Base-by-base conservation (phyloP, 2,797 vertebrate species). In the Meriones psammophilus region DNA sequence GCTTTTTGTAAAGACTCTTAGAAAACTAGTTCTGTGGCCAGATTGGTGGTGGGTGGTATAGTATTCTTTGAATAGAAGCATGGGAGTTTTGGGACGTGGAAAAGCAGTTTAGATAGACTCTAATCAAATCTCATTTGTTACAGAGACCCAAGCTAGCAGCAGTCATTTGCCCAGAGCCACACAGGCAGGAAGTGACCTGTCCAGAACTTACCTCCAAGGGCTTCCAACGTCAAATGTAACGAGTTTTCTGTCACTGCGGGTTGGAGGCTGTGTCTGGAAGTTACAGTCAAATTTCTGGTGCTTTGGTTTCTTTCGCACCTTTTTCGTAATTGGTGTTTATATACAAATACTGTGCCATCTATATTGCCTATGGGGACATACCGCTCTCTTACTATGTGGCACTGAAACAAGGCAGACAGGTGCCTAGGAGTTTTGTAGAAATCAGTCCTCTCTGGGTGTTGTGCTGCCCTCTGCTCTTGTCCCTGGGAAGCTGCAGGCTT, bases 341-440 rank as follows among this genome's bases (percentile, higher is more conserved):
- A 95, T 88, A 68, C 89, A 78, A 96, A 92, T 73, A 58, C 22
- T 91, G 14, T 92, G 71, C 80, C 85, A 89, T 39, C 87, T 80
- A 74, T 60, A 15, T 88, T 95, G 56, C 68, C 89, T 93, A 2
- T 92, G 84, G 87, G 88, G 71, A 92, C 69, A 33, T 42, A 95
- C 76, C 93, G n/a, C n/a, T 54, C 4, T 91, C 88, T 94, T 87
- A 71, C 56, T 96, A 24, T 94, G 92, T 96, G 92, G 91, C 20
- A 54, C 0, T 91, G 86, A 93, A 96, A 94, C 79, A 91, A 84
- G n/a, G 83, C 93, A 64, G 83, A 94, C 62, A 88, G 76, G 84
- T 98, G 97, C 94, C 87, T 95, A 79, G 39, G 94, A 94, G 84
- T 96, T 97, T 94, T 93, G 84, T 84, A 95, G 92, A 91, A 94